phyloP scores from a whole-genome alignment of 1,140 invertebrate species.

The Pantala flavescens region DNA sequence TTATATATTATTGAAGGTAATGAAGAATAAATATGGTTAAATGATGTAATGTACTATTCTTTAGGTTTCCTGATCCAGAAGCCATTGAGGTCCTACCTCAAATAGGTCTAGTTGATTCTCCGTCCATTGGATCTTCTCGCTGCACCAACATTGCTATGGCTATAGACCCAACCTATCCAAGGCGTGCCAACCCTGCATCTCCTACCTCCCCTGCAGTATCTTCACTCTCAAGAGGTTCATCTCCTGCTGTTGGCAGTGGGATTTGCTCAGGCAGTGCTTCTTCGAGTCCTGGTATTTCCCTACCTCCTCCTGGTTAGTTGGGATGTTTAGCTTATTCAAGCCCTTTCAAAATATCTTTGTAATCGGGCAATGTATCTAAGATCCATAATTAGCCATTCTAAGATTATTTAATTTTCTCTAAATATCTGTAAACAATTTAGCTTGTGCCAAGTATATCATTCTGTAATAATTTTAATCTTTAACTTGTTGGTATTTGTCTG shows the following conservation, averaged over 20 bases:
- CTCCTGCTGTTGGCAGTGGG: neutral
- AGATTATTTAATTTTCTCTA: too few relatives aligned
- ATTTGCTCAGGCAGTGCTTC: neutral
- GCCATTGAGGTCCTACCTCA: constrained; percentile 34
- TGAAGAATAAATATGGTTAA: too few relatives aligned
- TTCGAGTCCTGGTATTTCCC: constrained; percentile 25
- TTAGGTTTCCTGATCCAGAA: constrained; percentile 36
- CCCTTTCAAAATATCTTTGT: neutral
- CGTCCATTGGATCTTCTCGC: constrained; percentile 19
- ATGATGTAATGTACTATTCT: neutral
- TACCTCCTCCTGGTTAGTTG: constrained; percentile 26
- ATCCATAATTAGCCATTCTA: too few relatives aligned
- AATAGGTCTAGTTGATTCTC: constrained; percentile 12
- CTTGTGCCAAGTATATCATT: too few relatives aligned
- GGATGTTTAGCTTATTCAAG: neutral
- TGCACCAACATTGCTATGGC: constrained; percentile 45
- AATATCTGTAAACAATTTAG: too few relatives aligned
- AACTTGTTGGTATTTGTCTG: too few relatives aligned
- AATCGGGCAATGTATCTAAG: too few relatives aligned
- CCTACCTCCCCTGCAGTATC: neutral
- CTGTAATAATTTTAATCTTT: too few relatives aligned
- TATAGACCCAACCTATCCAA: constrained; percentile 45
- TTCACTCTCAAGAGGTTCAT: neutral
- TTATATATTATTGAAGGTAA: too few relatives aligned
- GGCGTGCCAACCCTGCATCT: neutral